phyloP scores from a whole-genome alignment of 2,888 invertebrate genomes.

The Sarcophaga rosellei region DNA sequence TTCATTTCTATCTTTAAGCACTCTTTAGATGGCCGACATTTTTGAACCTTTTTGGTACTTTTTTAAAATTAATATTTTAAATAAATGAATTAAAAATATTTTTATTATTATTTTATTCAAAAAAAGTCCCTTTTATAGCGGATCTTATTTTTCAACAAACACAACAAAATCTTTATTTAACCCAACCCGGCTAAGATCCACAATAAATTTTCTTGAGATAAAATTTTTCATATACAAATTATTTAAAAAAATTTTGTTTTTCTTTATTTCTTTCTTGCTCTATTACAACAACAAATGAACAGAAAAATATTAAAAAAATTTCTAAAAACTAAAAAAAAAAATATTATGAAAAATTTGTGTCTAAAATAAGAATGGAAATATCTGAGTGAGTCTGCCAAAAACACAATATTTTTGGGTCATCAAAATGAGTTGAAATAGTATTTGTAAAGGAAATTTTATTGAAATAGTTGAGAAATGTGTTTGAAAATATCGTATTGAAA shows the following conservation, averaged over 20 bases:
- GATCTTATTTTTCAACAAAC: conserved; percentile 5
- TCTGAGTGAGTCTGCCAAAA: conserved; percentile 1
- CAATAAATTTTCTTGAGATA: conserved; percentile 12
- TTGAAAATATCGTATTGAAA: neutral
- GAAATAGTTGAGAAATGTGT: neutral
- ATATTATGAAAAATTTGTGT: conserved; percentile 19
- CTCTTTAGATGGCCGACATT: neutral
- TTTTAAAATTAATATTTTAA: neutral
- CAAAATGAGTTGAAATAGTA: conserved; percentile 9
- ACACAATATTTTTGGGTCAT: conserved; percentile 50
- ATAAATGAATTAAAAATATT: neutral
- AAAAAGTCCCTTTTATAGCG: conserved; percentile 34
- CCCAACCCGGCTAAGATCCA: conserved; percentile 48
- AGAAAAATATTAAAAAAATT: conserved; percentile 30
- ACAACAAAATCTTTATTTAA: conserved; percentile 11
- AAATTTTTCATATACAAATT: conserved; percentile 24
- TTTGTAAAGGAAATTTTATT: neutral
- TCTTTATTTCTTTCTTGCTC: conserved; percentile 30
- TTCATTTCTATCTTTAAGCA: too few species aligned
- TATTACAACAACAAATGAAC: conserved; percentile 18
- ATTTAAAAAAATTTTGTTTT: conserved; percentile 42
- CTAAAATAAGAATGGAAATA: neutral
- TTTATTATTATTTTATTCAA: neutral
- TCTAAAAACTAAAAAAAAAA: conserved; percentile 11
- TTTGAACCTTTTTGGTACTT: neutral